phyloP scores from a whole-genome alignment of 2,888 invertebrate genomes.

The Drosophila conformis region DNA sequence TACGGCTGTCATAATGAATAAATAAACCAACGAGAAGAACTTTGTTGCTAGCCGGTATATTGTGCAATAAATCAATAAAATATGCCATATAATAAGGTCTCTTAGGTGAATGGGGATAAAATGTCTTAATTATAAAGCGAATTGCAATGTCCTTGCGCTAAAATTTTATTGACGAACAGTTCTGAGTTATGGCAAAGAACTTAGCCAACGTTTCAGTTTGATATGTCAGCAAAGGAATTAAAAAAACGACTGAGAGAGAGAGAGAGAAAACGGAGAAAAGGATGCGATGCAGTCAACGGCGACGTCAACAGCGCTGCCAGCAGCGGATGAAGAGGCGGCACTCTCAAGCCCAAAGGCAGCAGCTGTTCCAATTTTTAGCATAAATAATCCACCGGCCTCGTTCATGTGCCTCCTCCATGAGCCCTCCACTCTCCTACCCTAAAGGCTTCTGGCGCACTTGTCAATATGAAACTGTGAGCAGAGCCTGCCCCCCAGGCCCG shows the following conservation, averaged over 20 bases:
- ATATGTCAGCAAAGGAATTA: not conserved
- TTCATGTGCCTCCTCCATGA: conserved; percentile 37
- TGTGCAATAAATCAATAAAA: conserved; percentile 51
- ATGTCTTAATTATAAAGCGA: conserved; percentile 15
- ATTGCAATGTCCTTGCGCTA: conserved; percentile 13
- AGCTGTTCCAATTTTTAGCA: conserved; percentile 78
- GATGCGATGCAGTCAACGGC: conserved; percentile 23
- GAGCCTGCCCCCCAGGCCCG: conserved; percentile 34
- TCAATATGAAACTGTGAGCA: conserved; percentile 67
- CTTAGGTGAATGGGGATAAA: not conserved
- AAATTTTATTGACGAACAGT: conserved; percentile 19
- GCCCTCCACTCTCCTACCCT: not conserved
- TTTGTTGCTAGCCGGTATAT: conserved; percentile 30
- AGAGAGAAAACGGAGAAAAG: not conserved
- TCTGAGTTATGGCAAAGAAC: conserved; percentile 16
- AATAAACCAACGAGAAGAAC: conserved; percentile 61
- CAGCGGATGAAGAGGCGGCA: conserved; percentile 39
- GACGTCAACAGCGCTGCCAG: conserved; percentile 19
- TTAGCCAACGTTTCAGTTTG: conserved; percentile 18
- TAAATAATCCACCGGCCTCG: conserved; percentile 70
- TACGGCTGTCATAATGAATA: conserved; percentile 59
- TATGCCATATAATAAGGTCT: conserved; percentile 2
- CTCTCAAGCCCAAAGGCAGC: conserved; percentile 50
- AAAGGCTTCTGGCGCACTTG: conserved; percentile 54
- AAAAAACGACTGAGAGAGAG: not conserved